A percentile compares a stretch with the other conserved stretches of the same genome.
phyloP scores from a whole-genome alignment of 2,888 invertebrate species.

The Leucoma salicis region DNA sequence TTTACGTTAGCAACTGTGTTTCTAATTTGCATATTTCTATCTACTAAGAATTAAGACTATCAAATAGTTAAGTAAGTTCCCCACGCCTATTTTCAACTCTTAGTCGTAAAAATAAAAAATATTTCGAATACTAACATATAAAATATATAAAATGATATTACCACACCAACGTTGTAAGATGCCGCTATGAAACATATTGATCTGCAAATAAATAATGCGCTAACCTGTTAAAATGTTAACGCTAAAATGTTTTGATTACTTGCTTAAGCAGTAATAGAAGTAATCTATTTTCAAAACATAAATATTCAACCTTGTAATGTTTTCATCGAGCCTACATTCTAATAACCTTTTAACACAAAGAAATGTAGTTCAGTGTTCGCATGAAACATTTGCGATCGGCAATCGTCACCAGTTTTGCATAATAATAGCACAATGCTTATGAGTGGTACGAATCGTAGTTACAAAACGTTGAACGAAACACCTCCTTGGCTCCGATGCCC shows the following conservation, averaged over 20 bases:
- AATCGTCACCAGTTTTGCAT: conserved; percentile 66
- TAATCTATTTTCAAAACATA: conserved; percentile 45
- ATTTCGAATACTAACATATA: too few species aligned
- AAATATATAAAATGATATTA: too few species aligned
- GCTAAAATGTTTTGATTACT: neutral
- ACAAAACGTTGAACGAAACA: conserved; percentile 66
- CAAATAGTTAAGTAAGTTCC: too few species aligned
- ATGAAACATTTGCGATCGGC: conserved; percentile 59
- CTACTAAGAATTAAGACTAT: too few species aligned
- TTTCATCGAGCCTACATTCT: conserved; percentile 66
- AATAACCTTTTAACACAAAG: conserved; percentile 72
- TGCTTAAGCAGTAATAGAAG: conserved; percentile 6
- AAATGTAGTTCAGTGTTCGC: conserved; percentile 58
- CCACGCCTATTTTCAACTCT: too few species aligned
- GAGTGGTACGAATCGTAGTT: conserved; percentile 52
- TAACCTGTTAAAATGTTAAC: too few species aligned
- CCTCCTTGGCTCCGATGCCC: conserved; percentile 37
- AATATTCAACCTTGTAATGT: conserved; percentile 57
- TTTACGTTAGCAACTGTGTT: too few species aligned
- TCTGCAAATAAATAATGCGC: too few species aligned
- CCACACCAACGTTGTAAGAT: too few species aligned
- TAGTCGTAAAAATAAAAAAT: too few species aligned
- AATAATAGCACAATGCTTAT: conserved; percentile 70
- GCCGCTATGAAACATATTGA: too few species aligned
- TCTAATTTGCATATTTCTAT: too few species aligned